Conservation (phyloP, 2,888 invertebrate genomes). For the Epinotia demarniana region DNA sequence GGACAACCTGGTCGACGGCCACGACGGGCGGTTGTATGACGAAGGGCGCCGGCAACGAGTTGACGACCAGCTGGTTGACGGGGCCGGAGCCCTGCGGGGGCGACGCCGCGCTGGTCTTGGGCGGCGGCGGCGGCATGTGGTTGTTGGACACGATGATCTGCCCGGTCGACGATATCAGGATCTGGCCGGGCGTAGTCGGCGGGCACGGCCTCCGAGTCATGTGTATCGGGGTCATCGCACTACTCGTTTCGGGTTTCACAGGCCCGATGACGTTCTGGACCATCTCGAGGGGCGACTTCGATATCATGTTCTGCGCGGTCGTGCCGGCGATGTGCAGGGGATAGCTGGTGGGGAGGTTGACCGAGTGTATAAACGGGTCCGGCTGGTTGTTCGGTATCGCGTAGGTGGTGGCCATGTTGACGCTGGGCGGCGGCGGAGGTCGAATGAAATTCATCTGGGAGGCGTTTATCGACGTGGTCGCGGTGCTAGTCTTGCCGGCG, state of each 20-base stretch:
- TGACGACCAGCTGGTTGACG: constrained; percentile 91
- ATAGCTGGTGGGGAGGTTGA: constrained; percentile 78
- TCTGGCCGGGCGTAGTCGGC: constrained; percentile 85
- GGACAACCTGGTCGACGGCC: constrained; percentile 89
- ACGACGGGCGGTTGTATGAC: constrained; percentile 91
- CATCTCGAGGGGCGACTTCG: constrained; percentile 89
- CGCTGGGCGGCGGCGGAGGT: constrained; percentile 75
- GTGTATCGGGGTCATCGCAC: constrained; percentile 74
- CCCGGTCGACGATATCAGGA: constrained; percentile 90
- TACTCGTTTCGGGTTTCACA: constrained; percentile 68
- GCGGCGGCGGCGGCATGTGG: constrained; percentile 88
- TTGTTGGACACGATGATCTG: constrained; percentile 89
- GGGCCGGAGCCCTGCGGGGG: constrained; percentile 86
- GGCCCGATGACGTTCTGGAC: constrained; percentile 91
- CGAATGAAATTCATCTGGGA: constrained; percentile 78
- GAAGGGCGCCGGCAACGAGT: constrained; percentile 90
- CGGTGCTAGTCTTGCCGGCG: constrained; percentile 90
- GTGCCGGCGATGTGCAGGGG: constrained; percentile 79
- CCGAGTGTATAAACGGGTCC: constrained; percentile 78
- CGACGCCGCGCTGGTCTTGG: constrained; percentile 84
- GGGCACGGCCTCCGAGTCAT: constrained; percentile 59
- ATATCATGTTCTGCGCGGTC: constrained; percentile 81
- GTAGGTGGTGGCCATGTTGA: constrained; percentile 74
- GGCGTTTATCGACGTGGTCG: constrained; percentile 90
- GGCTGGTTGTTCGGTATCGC: constrained; percentile 80